Evolutionary conservation across 2,888 invertebrate genomes (phyloP), one percentile per base, ranked within the genome.

Genomic region (Coleophora flavipennella): DNA sequence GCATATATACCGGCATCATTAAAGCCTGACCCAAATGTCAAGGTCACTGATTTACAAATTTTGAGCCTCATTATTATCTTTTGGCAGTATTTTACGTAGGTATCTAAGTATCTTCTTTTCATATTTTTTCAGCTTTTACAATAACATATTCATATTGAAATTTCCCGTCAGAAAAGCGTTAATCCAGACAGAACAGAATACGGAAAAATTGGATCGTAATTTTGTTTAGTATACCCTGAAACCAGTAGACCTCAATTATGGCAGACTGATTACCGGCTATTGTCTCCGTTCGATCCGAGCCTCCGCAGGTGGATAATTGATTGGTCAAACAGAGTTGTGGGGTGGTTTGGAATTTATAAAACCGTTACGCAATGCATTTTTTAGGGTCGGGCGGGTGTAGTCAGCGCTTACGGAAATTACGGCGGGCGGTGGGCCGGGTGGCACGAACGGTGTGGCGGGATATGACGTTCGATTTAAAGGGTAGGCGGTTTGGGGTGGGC

Each of bases 381-480:
- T 83, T 79, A 83, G 81, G 81, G 77, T 68, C 73, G 73, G 65
- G 59, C 58, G 63, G n/a, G 67, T 67, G 77, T 68, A 76, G 79
- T 78, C 78, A 78, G 77, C 79, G 77, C 75, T 79, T 79, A 78
- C 76, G 75, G 77, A 78, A 79, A 79, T 80, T 77, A 77, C 77
- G 68, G 69, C 61, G 73, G 70, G 57, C 44, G 63, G 59, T 35
- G 45, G 55, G 11, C 29, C 29, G 50, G 55, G 71, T 63, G 78
- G 69, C 59, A 68, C 66, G 65, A 65, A 64, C 68, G 78, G 67
- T 67, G 69, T 69, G 70, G 64, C 61, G 67, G 79, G 80, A 78
- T 78, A 81, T 81, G 83, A 84, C 83, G 83, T 84, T 84, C 83
- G 83, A 84, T 84, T 81, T 83, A 79, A 78, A 75, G 79, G 80